A percentile compares a stretch with the other conserved stretches of the same genome.
Evolutionary conservation across 2,888 invertebrate genomes (phyloP).

Genomic region (Nasonovia ribisnigri): DNA sequence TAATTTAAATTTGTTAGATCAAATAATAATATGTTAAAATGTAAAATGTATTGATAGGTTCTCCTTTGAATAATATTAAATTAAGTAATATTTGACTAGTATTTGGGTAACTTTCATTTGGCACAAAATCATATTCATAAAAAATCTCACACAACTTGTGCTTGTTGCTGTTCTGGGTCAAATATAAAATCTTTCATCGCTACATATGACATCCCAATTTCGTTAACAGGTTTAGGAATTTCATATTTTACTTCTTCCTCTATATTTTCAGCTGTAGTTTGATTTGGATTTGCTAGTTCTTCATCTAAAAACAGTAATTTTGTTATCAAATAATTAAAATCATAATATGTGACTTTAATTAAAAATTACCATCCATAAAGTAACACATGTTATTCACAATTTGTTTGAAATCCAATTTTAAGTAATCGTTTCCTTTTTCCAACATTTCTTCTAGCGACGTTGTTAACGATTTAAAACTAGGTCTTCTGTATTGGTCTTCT

Average conservation of each 20-base stretch:
- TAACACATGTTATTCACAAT: slow-evolving; percentile 61
- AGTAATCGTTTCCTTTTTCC: slow-evolving; percentile 62
- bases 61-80: slow-evolving; percentile 7
- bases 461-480: slow-evolving; percentile 61
- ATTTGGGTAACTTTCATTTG: neutral
- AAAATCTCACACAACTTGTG: slow-evolving; percentile 33
- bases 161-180: slow-evolving; percentile 40
- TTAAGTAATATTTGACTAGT: slow-evolving; percentile 31
- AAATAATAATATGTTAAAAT: neutral
- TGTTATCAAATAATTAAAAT: neutral
- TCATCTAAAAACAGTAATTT: slow-evolving; percentile 22
- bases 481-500: slow-evolving; percentile 57
- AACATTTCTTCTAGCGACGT: slow-evolving; percentile 51
- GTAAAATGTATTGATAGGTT: neutral
- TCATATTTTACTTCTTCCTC: slow-evolving; percentile 40
- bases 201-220: slow-evolving; percentile 44
- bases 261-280: neutral
- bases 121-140: slow-evolving; percentile 9
- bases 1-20: neutral
- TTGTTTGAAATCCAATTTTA: slow-evolving; percentile 57
- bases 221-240: slow-evolving; percentile 46
- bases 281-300: neutral
- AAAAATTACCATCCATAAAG: slow-evolving; percentile 44
- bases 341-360: neutral
- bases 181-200: slow-evolving; percentile 60